Evolutionary conservation across 2,888 invertebrate genomes (phyloP).

Genomic region (Opisthograptis luteolata): DNA sequence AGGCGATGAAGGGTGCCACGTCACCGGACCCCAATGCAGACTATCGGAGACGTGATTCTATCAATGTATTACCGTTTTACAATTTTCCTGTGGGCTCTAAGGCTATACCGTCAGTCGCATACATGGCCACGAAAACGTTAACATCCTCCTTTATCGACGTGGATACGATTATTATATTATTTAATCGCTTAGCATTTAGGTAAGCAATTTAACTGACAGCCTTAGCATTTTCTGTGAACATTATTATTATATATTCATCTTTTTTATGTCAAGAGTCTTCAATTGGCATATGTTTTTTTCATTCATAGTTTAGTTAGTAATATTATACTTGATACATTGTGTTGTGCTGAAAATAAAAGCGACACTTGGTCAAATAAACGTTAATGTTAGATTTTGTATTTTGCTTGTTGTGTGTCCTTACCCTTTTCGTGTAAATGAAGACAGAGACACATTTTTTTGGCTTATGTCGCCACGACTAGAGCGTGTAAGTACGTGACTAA

Average conservation of each 20-base stretch:
- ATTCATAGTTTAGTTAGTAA: constrained; percentile 1
- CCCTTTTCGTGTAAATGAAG: constrained; percentile 21
- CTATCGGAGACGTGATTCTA: constrained; percentile 63
- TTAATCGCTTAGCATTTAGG: constrained; percentile 23
- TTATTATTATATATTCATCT: constrained; percentile 14
- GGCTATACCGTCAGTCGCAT: constrained; percentile 39
- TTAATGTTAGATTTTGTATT: constrained; percentile 26
- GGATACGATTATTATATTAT: constrained; percentile 23
- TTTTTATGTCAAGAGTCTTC: constrained; percentile 15
- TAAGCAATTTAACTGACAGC: constrained; percentile 26
- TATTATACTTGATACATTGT: constrained; percentile 17
- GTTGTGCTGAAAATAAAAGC: constrained; percentile 14
- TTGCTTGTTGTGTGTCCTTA: constrained; percentile 21
- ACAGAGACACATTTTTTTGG: constrained; percentile 11
- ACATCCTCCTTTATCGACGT: constrained; percentile 29
- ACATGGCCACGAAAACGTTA: constrained; percentile 43
- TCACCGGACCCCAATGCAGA: constrained; percentile 57
- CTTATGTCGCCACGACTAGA: constrained; percentile 6
- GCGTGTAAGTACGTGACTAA: neutral
- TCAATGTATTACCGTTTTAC: constrained; percentile 66
- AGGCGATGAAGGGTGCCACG: constrained; percentile 56
- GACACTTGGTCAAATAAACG: constrained; percentile 28
- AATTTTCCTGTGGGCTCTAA: constrained; percentile 67
- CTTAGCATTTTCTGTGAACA: constrained; percentile 27
- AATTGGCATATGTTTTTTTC: constrained; percentile 1